phyloP scores from a whole-genome alignment of 1,140 invertebrate species.

The Heliconius himera region DNA sequence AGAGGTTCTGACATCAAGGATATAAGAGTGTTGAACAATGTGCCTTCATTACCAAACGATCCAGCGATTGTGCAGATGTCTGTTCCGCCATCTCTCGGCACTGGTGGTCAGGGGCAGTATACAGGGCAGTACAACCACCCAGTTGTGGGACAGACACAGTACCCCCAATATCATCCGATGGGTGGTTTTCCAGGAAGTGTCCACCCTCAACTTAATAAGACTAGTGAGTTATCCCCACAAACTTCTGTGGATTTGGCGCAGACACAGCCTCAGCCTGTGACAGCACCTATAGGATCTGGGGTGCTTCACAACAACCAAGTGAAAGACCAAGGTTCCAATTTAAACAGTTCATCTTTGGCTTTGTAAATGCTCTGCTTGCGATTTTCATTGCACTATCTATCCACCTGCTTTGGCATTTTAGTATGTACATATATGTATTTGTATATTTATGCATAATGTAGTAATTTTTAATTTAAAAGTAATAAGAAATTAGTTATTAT shows the following conservation, averaged over 20 bases:
- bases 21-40: constrained; percentile 95
- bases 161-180: constrained; percentile 81
- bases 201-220: constrained; percentile 84
- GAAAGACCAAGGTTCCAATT: constrained; percentile 85
- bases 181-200: constrained; percentile 83
- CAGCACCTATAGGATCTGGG: constrained; percentile 75
- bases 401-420: constrained; percentile 21
- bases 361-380: constrained; percentile 68
- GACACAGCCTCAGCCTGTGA: constrained; percentile 62
- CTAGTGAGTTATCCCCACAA: constrained; percentile 89
- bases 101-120: constrained; percentile 65
- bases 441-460: neutral
- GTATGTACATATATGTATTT: constrained; percentile 16
- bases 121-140: constrained; percentile 75
- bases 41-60: constrained; percentile 91
- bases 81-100: constrained; percentile 84
- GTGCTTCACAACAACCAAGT: constrained; percentile 82
- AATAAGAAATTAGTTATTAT: neutral
- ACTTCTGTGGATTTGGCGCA: constrained; percentile 67
- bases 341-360: constrained; percentile 58
- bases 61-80: constrained; percentile 97
- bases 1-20: constrained; percentile 99
- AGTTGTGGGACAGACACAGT: constrained; percentile 73
- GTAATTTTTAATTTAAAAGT: neutral
- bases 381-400: constrained; percentile 57